These are phyloP conservation scores for Cygnus olor DNA, from an alignment of 2,797 vertebrate genomes.

Conservation along the genomic window DNA sequence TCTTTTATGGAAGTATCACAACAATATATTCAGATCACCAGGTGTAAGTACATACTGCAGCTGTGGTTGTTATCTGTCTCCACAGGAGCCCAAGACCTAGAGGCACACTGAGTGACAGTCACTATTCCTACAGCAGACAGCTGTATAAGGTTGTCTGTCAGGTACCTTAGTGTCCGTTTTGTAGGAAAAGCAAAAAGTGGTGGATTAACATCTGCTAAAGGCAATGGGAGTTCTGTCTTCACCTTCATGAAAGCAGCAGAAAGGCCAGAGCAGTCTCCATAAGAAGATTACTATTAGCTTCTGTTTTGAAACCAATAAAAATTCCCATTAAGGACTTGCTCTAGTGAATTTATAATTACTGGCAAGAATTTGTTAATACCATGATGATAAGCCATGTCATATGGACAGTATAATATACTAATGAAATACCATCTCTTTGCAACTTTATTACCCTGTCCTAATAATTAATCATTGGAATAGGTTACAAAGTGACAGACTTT, in stretches of 20 bases:
- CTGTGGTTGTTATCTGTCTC: not conserved
- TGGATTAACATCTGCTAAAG: not conserved
- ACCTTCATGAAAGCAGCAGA: not conserved
- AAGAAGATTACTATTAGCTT: not conserved
- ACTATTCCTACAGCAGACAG: not conserved
- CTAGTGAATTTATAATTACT: slow-evolving; percentile 4
- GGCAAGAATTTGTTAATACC: slow-evolving; percentile 9
- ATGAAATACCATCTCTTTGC: slow-evolving; percentile 14
- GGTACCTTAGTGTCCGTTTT: not conserved
- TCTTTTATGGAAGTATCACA: not conserved
- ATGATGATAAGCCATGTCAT: not conserved
- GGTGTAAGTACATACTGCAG: too few relatives aligned
- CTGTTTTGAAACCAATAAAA: not conserved
- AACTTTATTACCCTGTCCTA: slow-evolving; percentile 32
- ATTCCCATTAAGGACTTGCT: not conserved
- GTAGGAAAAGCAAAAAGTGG: not conserved
- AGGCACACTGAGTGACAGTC: not conserved
- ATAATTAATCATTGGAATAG: slow-evolving; percentile 33
- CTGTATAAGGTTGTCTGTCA: not conserved
- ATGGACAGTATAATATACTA: slow-evolving; percentile 16
- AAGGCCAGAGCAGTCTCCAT: not conserved
- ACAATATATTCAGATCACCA: not conserved
- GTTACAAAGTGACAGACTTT: slow-evolving; percentile 22
- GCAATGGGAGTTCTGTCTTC: not conserved
- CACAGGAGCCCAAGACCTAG: not conserved